Base-by-base conservation (phyloP, 2,888 invertebrate genomes). In the Scelioninae gen. 2 region DNA sequence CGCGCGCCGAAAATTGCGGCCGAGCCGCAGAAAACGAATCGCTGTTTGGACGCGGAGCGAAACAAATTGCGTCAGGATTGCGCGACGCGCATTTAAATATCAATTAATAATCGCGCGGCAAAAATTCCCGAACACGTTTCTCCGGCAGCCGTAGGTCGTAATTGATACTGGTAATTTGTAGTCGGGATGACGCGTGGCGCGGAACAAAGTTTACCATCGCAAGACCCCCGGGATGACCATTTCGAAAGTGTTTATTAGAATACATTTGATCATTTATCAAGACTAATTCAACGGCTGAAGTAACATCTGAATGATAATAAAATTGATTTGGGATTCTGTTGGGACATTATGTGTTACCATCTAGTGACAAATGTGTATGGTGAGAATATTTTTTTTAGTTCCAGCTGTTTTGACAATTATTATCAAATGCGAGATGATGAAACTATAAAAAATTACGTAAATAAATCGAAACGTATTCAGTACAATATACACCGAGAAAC, bases 131-230 rank as follows among this genome's bases (percentile, higher is more conserved):
- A 33, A 39, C 37, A 15, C 37, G 37, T 13, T 37, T 37, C 37
- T 4, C 7, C 52, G 28, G 13, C 28, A 16, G 19, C 15, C 15
- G 45, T 46, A 35, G 11, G 5, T 35, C 25, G 16, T 63, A 64
- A 64, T 45, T 64, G 64, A 64, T 64, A 64, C 37, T 19, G 53
- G 15, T 45, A 53, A 53, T 53, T 64, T 46, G 53, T 45, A 64
- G 37, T 37, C 37, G 15, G 9, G 5, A 9, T 13, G 13, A 37
- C 37, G 37, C 37, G 37, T 37, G 15, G 15, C 11, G 37, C 15
- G 7, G 15, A 37, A 52, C 25, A 45, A 53, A 43, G 35, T 53
- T 53, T 53, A 50, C 39, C 45, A 22, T 53, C 15, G 22, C 28
- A 35, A 45, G 18, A n/a, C 22, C 1, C 37, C 11, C 2, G 22